Evolutionary conservation across 2,888 invertebrate genomes (phyloP), one percentile per base, ranked within the genome.

Genomic region (Drosophila maculinotata): DNA sequence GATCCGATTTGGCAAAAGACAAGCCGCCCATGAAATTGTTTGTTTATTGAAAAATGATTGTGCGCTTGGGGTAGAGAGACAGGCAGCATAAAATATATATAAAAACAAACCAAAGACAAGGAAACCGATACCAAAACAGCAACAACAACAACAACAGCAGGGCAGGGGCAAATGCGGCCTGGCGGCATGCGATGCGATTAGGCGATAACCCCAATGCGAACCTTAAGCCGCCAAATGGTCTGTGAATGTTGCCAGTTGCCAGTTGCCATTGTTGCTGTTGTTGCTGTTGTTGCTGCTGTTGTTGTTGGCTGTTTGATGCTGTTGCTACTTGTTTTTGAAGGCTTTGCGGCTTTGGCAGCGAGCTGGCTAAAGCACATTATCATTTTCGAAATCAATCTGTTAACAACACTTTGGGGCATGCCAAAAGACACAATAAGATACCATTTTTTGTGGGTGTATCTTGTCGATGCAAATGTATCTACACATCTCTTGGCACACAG

Each of bases 341-440:
- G 73, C 79, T 87, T 78, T 84, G 78, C 70, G 79, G 82, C 82
- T 78, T 81, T 75, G 69, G 52, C 68, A 72, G 58, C 58, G 78
- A 82, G 78, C 69, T 58, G 44, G 63, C 65, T 69, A 53, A 63
- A 58, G 70, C 60, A 67, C 68, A 83, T 86, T 83, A 82, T 82
- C 84, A 82, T 83, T 82, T 75, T 77, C 66, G 80, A 77, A 80
- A 89, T 88, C 86, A 83, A 89, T 89, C 89, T 88, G 83, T 89
- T 89, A 89, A 89, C 88, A 85, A 81, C 79, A 76, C 76, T 77
- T 86, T 74, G 65, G 76, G 76, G 48, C 66, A 38, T 57, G 54
- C 64, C 72, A 51, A 30, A 39, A 64, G 58, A 38, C 38, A 56
- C 49, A 36, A 48, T 65, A 66, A 62, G 49, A 65, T 54, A 66